Evolutionary conservation across 2,888 invertebrate genomes (phyloP).

Genomic region (Amaurobius ferox): DNA sequence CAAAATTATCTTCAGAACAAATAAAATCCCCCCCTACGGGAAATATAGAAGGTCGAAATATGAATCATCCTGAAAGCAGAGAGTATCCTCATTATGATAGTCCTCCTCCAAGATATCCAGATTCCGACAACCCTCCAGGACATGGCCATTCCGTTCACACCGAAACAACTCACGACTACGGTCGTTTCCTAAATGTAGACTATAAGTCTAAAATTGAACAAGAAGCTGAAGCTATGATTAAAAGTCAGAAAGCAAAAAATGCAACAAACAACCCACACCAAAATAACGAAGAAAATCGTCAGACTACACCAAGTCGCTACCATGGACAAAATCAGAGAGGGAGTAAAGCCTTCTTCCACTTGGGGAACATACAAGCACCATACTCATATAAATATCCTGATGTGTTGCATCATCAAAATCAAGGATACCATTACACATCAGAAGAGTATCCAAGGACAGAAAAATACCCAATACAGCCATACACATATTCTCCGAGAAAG

Average conservation of each 20-base stretch:
- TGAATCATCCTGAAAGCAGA: background rate
- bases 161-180: constrained; percentile 31
- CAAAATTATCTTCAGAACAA: constrained; percentile 18
- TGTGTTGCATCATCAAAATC: background rate
- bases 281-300: background rate
- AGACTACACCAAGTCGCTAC: background rate
- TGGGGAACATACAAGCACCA: background rate
- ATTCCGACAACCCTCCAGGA: background rate
- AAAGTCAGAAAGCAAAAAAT: constrained; percentile 22
- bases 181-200: constrained; percentile 28
- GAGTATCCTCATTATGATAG: too few species aligned
- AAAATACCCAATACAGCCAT: background rate
- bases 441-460: background rate
- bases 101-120: background rate
- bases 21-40: constrained; percentile 16
- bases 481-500: background rate
- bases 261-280: background rate
- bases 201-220: constrained; percentile 42
- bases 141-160: background rate
- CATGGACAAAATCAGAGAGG: background rate
- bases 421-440: background rate
- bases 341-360: background rate
- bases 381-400: background rate
- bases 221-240: constrained; percentile 49
- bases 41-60: background rate